phyloP scores from a whole-genome alignment of 2,113 vertebrate genomes.

The Oostethus manadensis region DNA sequence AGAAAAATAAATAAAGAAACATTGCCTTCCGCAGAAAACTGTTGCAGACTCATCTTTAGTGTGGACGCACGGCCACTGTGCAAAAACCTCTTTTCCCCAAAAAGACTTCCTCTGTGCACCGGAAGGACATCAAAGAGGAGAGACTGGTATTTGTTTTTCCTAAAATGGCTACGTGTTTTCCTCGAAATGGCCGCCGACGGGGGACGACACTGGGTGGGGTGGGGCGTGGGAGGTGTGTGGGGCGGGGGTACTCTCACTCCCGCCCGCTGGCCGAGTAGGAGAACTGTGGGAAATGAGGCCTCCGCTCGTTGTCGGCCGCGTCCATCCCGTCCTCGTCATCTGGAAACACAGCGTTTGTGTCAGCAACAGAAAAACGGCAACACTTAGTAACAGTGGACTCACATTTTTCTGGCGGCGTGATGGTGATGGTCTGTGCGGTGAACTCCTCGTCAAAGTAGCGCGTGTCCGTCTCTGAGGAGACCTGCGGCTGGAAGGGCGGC shows the following conservation, averaged over 20 bases:
- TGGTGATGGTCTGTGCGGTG: conserved; percentile 78
- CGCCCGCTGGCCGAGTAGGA: conserved; percentile 95
- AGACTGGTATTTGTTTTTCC: conserved; percentile 64
- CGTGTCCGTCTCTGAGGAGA: conserved; percentile 73
- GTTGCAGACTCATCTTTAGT: conserved; percentile 66
- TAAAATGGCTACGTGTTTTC: conserved; percentile 76
- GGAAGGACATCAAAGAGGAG: conserved; percentile 65
- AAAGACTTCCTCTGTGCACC: conserved; percentile 59
- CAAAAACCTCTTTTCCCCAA: conserved; percentile 73
- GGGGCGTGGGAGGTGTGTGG: conserved; percentile 2
- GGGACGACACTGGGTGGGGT: conserved; percentile 30
- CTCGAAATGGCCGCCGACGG: conserved; percentile 66
- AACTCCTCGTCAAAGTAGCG: conserved; percentile 79
- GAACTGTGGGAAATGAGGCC: conserved; percentile 95
- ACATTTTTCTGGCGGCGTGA: conserved; percentile 75
- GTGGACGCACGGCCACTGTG: conserved; percentile 74
- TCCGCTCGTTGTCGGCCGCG: conserved; percentile 85
- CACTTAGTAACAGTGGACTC: neutral
- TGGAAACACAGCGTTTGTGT: conserved; percentile 38
- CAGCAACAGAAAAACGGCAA: neutral
- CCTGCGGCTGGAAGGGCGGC: conserved; percentile 73
- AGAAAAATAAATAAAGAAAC: conserved; percentile 62
- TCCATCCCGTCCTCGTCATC: conserved; percentile 96
- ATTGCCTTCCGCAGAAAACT: conserved; percentile 72
- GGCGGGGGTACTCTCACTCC: conserved; percentile 70